Evolutionary conservation across 2,888 invertebrate species (phyloP).

Genomic region (Phalangium opilio): DNA sequence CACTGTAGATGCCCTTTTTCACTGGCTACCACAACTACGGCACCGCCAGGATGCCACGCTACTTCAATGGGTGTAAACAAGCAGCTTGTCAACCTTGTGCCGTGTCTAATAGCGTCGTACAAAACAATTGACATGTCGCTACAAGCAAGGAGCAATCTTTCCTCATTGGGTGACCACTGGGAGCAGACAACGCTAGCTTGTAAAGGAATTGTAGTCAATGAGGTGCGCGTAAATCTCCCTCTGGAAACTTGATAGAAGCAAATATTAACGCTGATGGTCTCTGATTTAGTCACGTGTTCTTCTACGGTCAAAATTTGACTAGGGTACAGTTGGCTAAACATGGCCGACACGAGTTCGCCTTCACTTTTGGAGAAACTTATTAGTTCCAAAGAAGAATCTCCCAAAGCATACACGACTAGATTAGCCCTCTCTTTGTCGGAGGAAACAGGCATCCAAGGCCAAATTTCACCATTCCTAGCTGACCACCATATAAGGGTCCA

Average conservation of each 20-base stretch:
- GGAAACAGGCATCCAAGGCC: conserved; percentile 77
- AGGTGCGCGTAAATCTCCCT: conserved; percentile 39
- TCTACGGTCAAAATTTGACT: conserved; percentile 61
- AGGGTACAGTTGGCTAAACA: conserved; percentile 45
- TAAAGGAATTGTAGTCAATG: conserved; percentile 50
- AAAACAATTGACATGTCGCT: conserved; percentile 69
- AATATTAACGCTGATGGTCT: conserved; percentile 29
- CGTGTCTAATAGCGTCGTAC: conserved; percentile 55
- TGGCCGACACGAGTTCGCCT: conserved; percentile 12
- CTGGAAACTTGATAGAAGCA: conserved; percentile 28
- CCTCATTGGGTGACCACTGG: conserved; percentile 51
- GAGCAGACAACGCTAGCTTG: conserved; percentile 49
- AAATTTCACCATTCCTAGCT: conserved; percentile 65
- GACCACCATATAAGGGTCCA: conserved; percentile 69
- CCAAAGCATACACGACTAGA: conserved; percentile 60
- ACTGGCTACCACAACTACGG: conserved; percentile 49
- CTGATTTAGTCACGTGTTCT: conserved; percentile 52
- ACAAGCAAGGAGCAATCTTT: conserved; percentile 61
- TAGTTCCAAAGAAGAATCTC: conserved; percentile 27
- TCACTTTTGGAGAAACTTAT: conserved; percentile 11
- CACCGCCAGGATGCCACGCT: conserved; percentile 55
- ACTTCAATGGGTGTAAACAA: conserved; percentile 57
- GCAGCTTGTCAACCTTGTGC: conserved; percentile 57
- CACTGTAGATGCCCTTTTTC: conserved; percentile 57
- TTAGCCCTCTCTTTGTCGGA: conserved; percentile 75